phyloP scores from a whole-genome alignment of 2,797 vertebrate species.

The Apogon hyalosoma region DNA sequence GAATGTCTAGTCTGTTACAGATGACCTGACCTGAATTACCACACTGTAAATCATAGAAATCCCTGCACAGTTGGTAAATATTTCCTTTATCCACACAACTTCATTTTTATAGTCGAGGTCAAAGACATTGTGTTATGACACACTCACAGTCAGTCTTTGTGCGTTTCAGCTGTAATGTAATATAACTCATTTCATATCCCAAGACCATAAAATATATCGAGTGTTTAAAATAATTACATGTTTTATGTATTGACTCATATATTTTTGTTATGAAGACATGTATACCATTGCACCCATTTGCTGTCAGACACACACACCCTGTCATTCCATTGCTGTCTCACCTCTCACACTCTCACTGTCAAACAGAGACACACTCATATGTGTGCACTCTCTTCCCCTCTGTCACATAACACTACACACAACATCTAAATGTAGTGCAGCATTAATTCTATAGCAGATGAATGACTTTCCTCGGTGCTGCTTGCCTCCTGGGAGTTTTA shows the following conservation, averaged over 20 bases:
- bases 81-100: conserved; percentile 62
- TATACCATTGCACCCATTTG: conserved; percentile 5
- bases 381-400: background rate
- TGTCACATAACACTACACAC: conserved; percentile 13
- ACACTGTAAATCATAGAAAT: conserved; percentile 64
- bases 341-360: conserved; percentile 2
- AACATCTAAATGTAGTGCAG: conserved; percentile 67
- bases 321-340: conserved; percentile 19
- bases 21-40: conserved; percentile 68
- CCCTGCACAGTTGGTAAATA: conserved; percentile 62
- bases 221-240: conserved; percentile 60
- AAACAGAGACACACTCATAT: conserved; percentile 18
- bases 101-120: conserved; percentile 49
- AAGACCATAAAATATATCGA: conserved; percentile 48
- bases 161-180: conserved; percentile 34
- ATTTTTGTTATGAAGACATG: conserved; percentile 53
- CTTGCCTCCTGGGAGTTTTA: conserved; percentile 62
- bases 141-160: conserved; percentile 44
- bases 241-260: conserved; percentile 64
- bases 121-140: conserved; percentile 24
- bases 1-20: conserved; percentile 49
- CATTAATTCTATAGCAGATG: conserved; percentile 78
- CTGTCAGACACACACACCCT: conserved; percentile 7
- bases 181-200: conserved; percentile 40
- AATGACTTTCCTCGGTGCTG: conserved; percentile 82